phyloP scores from a whole-genome alignment of 1,140 invertebrate species.

The Calephelis nemesis region DNA sequence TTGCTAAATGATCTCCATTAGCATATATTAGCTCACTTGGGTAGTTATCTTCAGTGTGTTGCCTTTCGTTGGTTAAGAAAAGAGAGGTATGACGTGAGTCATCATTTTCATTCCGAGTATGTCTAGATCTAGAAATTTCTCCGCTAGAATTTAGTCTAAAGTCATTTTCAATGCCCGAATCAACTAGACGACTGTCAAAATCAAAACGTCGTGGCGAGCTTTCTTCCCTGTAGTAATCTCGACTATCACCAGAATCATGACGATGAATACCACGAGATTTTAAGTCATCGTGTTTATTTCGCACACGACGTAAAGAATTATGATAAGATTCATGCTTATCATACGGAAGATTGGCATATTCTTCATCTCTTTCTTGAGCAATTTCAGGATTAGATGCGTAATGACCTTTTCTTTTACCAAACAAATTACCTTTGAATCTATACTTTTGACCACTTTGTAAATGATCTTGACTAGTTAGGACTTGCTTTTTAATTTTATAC shows the following conservation, averaged over 20 bases:
- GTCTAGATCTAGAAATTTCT: constrained; percentile 72
- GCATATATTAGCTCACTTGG: constrained; percentile 69
- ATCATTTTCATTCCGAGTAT: constrained; percentile 77
- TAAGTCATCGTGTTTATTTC: constrained; percentile 66
- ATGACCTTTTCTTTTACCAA: constrained; percentile 76
- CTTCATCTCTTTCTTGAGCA: constrained; percentile 71
- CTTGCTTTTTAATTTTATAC: constrained; percentile 71
- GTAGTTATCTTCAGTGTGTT: constrained; percentile 82
- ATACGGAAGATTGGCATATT: constrained; percentile 66
- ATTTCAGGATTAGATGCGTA: constrained; percentile 81
- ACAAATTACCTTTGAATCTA: constrained; percentile 67
- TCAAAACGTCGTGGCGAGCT: constrained; percentile 71
- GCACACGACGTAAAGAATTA: constrained; percentile 77
- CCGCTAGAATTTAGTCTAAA: constrained; percentile 85
- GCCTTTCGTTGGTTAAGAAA: constrained; percentile 83
- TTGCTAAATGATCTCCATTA: constrained; percentile 61
- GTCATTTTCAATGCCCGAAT: constrained; percentile 89
- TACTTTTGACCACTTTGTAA: constrained; percentile 71
- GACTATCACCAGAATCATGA: constrained; percentile 71
- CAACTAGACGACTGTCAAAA: constrained; percentile 83
- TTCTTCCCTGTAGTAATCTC: constrained; percentile 71
- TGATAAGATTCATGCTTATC: constrained; percentile 76
- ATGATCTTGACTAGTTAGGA: constrained; percentile 78
- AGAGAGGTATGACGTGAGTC: constrained; percentile 82
- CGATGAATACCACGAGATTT: constrained; percentile 68